A percentile compares a stretch with the other conserved stretches of the same genome.
Conservation (phyloP, 2,888 invertebrate species). For the Lomographa bimaculata region DNA sequence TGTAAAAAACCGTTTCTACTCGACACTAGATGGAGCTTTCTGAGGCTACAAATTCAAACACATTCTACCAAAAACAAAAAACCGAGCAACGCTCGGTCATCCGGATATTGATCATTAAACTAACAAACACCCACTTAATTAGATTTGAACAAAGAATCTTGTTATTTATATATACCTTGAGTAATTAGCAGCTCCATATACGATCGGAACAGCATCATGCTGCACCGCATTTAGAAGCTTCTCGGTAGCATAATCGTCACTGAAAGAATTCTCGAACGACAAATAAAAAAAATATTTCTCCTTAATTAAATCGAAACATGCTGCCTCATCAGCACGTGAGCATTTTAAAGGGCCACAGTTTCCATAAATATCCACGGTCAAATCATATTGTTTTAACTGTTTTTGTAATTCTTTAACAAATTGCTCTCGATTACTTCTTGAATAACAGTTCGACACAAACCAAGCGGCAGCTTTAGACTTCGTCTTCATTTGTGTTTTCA, state of each 20-base stretch:
- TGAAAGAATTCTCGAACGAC: constrained; percentile 54
- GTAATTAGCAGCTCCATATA: constrained; percentile 86
- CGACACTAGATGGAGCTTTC: too few relatives aligned
- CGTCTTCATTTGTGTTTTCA: constrained; percentile 33
- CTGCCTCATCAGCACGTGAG: constrained; percentile 30
- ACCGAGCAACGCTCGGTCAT: too few relatives aligned
- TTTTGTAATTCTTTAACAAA: constrained; percentile 33
- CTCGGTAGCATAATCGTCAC: constrained; percentile 59
- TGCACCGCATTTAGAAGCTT: constrained; percentile 61
- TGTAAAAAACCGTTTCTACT: too few relatives aligned
- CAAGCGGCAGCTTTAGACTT: constrained; percentile 52
- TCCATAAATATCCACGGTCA: constrained; percentile 50
- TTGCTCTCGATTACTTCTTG: constrained; percentile 37
- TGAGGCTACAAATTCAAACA: too few relatives aligned
- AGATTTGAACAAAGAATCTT: too few relatives aligned
- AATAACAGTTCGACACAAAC: constrained; percentile 50
- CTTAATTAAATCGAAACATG: constrained; percentile 40
- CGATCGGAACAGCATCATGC: constrained; percentile 85
- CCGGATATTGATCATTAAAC: too few relatives aligned
- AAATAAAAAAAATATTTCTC: constrained; percentile 57
- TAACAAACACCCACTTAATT: too few relatives aligned
- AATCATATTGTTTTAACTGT: constrained; percentile 37
- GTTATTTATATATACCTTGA: too few relatives aligned
- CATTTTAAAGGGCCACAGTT: constrained; percentile 45
- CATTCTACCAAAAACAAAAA: too few relatives aligned